Percentiles rank a stretch among this genome's conserved stretches.
Evolutionary conservation across 1,140 invertebrate species (phyloP).

Genomic region (Drosophila bipectinata): DNA sequence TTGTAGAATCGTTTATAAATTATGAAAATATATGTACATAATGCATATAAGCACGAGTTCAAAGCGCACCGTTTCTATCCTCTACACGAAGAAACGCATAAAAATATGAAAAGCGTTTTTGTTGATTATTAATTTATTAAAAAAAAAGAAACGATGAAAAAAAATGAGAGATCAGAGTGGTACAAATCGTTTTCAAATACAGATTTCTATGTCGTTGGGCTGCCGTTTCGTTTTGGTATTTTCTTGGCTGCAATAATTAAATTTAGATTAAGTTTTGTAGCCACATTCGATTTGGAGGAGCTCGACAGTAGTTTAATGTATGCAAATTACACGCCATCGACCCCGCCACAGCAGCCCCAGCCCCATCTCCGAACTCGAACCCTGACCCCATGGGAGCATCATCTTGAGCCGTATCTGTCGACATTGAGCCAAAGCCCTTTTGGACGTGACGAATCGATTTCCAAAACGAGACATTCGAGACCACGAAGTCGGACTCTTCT

Average conservation of each 20-base stretch:
- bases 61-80: constrained; percentile 63
- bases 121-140: constrained; percentile 80
- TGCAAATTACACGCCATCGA: constrained; percentile 74
- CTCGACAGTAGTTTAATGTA: constrained; percentile 78
- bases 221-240: constrained; percentile 52
- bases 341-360: constrained; percentile 7
- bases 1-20: constrained; percentile 76
- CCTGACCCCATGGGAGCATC: constrained; percentile 40
- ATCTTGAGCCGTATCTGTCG: constrained; percentile 44
- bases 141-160: constrained; percentile 26
- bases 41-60: constrained; percentile 70
- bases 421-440: constrained; percentile 67
- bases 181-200: constrained; percentile 38
- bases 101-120: constrained; percentile 77
- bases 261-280: constrained; percentile 75
- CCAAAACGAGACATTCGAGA: constrained; percentile 67
- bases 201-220: constrained; percentile 52
- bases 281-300: constrained; percentile 42
- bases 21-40: constrained; percentile 81
- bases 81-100: constrained; percentile 17
- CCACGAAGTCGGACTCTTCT: constrained; percentile 22
- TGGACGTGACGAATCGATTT: constrained; percentile 78
- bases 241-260: constrained; percentile 77
- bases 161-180: constrained; percentile 34
- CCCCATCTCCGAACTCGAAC: constrained; percentile 19